Evolutionary conservation across 2,888 invertebrate genomes (phyloP), one percentile per base, ranked within the genome.

Genomic region (Xestia rhomboidea): DNA sequence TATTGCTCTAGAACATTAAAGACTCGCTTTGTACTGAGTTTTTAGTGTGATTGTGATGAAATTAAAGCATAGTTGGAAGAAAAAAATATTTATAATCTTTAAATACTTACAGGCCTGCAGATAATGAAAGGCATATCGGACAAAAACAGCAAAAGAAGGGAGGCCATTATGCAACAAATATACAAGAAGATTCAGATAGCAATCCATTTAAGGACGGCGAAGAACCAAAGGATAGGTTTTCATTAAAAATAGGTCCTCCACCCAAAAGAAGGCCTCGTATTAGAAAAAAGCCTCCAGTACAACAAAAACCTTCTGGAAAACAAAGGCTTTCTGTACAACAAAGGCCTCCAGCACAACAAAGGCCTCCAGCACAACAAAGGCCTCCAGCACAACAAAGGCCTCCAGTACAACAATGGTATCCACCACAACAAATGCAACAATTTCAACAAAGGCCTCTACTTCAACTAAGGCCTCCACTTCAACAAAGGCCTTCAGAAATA

Each of bases 101-200:
- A 30, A 15, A 46, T 64, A 49, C 18, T 80, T 76, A 76, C 82
- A 80, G 80, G n/a, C 82, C 82, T 41, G 80, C 80, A 18, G 77
- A 82, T 21, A 80, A 80, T 67, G 80, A 80, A 44, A 68, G 46
- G 1, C n/a, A 44, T 10, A 1, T 44, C 8, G 24, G 30, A 44
- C 2, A 10, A 13, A 7, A 11, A n/a, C 24, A 15, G 2, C 63
- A 76, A 30, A 21, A 44, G 10, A 81, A 66, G 57, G 66, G 13
- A 46, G 51, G 51, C 15, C 64, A 41, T 34, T 68, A 30, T 41
- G 81, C 76, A 30, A 69, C 57, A 44, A 38, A 27, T 46, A 15
- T 66, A 30, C 15, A 30, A 1, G 21, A 51, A 3, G 63, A 60
- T 60, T 60, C 41, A 27, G 27, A 41, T 67, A 27, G 10, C 10